A percentile compares a stretch with the other conserved stretches of the same genome.
Evolutionary conservation across 2,888 invertebrate genomes (phyloP).

Genomic region (Tricholauxania praeusta): DNA sequence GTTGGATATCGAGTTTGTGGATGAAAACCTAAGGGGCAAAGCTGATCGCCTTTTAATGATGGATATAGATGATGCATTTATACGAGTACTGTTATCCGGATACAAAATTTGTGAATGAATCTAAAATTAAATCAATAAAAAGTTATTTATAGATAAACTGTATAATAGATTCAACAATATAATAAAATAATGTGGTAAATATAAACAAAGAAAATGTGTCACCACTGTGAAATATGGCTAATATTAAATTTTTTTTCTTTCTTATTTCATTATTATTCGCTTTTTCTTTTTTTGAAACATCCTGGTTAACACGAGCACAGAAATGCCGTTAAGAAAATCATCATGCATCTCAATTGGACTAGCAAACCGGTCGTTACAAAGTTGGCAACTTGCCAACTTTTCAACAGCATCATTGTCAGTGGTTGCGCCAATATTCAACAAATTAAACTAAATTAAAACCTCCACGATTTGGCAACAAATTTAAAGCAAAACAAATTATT

Average conservation of each 20-base stretch:
- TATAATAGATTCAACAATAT: background rate
- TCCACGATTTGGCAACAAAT: conserved; percentile 1
- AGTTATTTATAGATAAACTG: background rate
- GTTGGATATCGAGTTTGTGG: conserved; percentile 96
- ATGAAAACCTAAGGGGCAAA: conserved; percentile 93
- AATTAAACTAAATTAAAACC: conserved; percentile 8
- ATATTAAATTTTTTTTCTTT: no score
- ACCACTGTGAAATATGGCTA: no score
- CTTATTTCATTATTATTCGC: no score
- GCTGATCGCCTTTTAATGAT: conserved; percentile 82
- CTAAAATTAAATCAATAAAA: conserved; percentile 15
- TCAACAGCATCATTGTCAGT: conserved; percentile 9
- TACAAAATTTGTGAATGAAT: conserved; percentile 18
- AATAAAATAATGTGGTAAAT: background rate
- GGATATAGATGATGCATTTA: conserved; percentile 69
- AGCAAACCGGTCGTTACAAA: background rate
- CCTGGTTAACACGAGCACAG: no score
- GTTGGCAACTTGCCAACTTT: conserved; percentile 19
- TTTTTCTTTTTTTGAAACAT: no score
- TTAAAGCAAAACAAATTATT: background rate
- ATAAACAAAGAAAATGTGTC: no score
- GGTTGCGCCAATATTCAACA: conserved; percentile 17
- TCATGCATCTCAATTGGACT: no score
- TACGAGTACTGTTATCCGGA: conserved; percentile 1
- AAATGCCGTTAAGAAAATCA: no score